Evolutionary conservation across 2,888 invertebrate species (phyloP).

Genomic region (Ischnura elegans): DNA sequence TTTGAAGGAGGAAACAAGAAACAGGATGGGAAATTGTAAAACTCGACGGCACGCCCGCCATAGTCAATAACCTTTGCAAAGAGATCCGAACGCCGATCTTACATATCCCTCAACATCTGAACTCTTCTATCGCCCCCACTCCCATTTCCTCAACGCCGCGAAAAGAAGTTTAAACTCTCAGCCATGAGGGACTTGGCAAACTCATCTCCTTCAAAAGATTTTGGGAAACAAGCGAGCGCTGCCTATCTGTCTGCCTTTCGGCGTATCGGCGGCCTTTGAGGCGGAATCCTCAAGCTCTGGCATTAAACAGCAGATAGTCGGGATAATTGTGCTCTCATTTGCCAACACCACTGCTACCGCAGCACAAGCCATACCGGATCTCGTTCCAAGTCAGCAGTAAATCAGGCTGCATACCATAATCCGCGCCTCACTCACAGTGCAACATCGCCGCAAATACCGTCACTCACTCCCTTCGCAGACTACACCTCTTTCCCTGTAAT

Average conservation of each 20-base stretch:
- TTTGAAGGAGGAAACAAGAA: no score
- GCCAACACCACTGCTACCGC: neutral
- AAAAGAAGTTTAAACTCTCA: constrained; percentile 23
- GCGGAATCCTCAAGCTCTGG: neutral
- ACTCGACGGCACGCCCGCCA: no score
- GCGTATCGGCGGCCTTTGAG: constrained; percentile 17
- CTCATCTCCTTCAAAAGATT: constrained; percentile 35
- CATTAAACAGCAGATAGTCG: constrained; percentile 26
- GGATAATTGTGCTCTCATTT: neutral
- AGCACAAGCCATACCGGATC: neutral
- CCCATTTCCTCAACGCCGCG: neutral
- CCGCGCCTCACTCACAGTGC: neutral
- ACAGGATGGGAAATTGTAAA: no score
- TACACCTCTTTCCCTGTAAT: neutral
- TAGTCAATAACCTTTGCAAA: no score
- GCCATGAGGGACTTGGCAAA: constrained; percentile 16
- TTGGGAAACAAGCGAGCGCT: neutral
- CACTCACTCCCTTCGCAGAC: neutral
- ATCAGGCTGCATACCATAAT: neutral
- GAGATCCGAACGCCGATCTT: no score
- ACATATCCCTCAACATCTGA: neutral
- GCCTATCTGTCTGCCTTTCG: constrained; percentile 35
- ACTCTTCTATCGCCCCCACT: neutral
- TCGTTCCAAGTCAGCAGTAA: neutral
- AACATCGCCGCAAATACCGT: neutral